Evolutionary conservation across 2,888 invertebrate genomes (phyloP), one percentile per base, ranked within the genome.

Genomic region (Cheilosia vulpina): DNA sequence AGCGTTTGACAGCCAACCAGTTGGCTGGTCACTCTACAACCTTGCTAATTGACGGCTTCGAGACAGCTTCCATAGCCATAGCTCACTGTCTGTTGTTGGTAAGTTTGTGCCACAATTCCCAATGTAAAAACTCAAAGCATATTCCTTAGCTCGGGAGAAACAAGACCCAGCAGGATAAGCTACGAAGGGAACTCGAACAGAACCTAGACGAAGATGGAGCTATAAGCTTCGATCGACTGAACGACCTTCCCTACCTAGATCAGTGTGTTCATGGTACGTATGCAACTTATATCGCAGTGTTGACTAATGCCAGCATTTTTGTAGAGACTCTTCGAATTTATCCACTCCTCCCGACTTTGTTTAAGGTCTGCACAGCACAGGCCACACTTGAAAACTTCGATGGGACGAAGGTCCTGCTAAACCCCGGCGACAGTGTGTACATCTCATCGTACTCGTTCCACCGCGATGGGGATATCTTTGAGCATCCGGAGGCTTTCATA

Each of bases 21-120:
- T 87, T 90, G 68, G 88, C 89, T 2, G 90, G 89, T 50, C 90
- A 90, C 65, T 88, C 89, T 0, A 88, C 89, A n/a, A 90, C 90
- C 5, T 88, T 90, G 27, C 83, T 90, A 68, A 81, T 90, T 58
- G 90, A 90, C 87, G 90, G 90, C 41, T 89, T 88, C 38, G 90
- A 90, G 69, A 89, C 90, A 27, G 89, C 87, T n/a, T 89, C 90
- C 19, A 77, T 89, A 31, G 76, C 89, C 3, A 89, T 90, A 47
- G 87, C 89, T 1, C 89, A 89, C 63, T 89, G 88, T 47, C 82
- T 90, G 27, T 83, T 89, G 52, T 71, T 89, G 88, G 90, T 90
- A 80, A 87, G 87, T 58, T n/a, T 15, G 15, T 13, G 13, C 0
- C 17, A 11, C 5, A 9, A 41, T n/a, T 60, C 11, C 15, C 0